phyloP scores from a whole-genome alignment of 2,888 invertebrate genomes.

The Eupithecia tripunctaria region DNA sequence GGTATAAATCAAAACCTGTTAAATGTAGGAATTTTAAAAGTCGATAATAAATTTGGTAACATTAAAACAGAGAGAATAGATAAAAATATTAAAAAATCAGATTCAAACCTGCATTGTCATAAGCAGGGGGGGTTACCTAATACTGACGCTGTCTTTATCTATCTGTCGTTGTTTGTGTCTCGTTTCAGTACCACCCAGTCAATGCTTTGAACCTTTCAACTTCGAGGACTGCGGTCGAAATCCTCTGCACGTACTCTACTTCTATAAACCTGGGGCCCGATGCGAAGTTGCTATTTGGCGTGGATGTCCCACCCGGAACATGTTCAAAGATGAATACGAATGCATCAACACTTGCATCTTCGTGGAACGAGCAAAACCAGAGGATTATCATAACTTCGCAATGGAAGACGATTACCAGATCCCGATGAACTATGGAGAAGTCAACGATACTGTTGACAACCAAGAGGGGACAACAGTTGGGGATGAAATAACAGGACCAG shows the following conservation, averaged over 20 bases:
- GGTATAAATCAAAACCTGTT: too few relatives aligned
- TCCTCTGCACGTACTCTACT: slow-evolving; percentile 69
- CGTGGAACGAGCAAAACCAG: slow-evolving; percentile 50
- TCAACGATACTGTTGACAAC: background rate
- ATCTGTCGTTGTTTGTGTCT: background rate
- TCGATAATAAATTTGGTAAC: too few relatives aligned
- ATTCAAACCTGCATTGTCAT: too few relatives aligned
- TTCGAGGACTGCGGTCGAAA: slow-evolving; percentile 70
- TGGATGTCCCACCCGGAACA: slow-evolving; percentile 75
- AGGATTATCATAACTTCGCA: slow-evolving; percentile 52
- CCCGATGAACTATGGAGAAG: background rate
- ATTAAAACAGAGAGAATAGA: too few relatives aligned
- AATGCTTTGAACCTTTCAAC: slow-evolving; percentile 65
- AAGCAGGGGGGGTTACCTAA: too few relatives aligned
- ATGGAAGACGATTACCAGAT: background rate
- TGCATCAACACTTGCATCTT: slow-evolving; percentile 73
- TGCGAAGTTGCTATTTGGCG: slow-evolving; percentile 76
- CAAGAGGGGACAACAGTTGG: background rate
- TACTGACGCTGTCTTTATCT: background rate
- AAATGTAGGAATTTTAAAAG: too few relatives aligned
- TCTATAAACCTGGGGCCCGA: slow-evolving; percentile 73
- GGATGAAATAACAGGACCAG: background rate
- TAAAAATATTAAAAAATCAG: too few relatives aligned
- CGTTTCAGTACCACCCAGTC: slow-evolving; percentile 63
- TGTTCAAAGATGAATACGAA: slow-evolving; percentile 74